A percentile compares a stretch with the other conserved stretches of the same genome.
Evolutionary conservation across 2,888 invertebrate genomes (phyloP).

Genomic region (Cordilura impudica): DNA sequence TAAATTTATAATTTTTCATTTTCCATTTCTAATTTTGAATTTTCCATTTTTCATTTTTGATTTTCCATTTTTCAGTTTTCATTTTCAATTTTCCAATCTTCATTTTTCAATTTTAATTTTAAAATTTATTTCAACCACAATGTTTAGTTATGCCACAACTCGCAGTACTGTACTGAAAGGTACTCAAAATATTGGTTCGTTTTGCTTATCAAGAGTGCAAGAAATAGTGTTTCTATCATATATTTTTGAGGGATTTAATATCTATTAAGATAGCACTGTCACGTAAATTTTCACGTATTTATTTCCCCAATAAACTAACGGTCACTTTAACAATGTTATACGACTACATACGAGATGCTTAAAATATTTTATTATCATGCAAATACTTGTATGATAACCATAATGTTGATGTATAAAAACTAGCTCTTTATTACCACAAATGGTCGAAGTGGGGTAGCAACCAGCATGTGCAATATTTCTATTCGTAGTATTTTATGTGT

Average conservation of each 20-base stretch:
- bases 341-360: no score
- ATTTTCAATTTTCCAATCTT: no score
- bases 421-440: conserved; percentile 24
- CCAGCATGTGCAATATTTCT: neutral
- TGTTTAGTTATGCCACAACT: no score
- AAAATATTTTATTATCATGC: conserved; percentile 35
- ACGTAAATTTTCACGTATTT: neutral
- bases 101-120: no score
- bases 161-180: no score
- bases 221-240: neutral
- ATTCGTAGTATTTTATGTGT: neutral
- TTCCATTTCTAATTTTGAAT: no score
- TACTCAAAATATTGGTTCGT: no score
- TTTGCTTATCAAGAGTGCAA: no score
- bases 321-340: conserved; percentile 29
- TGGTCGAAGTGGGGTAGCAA: conserved; percentile 23
- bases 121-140: no score
- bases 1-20: no score
- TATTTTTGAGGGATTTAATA: conserved; percentile 25
- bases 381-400: conserved; percentile 36
- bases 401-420: conserved; percentile 23
- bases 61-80: no score
- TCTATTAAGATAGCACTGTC: neutral
- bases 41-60: no score
- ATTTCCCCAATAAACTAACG: conserved; percentile 15